Base-by-base conservation (phyloP, 2,113 vertebrate species). In the Clarias macrocephalus region DNA sequence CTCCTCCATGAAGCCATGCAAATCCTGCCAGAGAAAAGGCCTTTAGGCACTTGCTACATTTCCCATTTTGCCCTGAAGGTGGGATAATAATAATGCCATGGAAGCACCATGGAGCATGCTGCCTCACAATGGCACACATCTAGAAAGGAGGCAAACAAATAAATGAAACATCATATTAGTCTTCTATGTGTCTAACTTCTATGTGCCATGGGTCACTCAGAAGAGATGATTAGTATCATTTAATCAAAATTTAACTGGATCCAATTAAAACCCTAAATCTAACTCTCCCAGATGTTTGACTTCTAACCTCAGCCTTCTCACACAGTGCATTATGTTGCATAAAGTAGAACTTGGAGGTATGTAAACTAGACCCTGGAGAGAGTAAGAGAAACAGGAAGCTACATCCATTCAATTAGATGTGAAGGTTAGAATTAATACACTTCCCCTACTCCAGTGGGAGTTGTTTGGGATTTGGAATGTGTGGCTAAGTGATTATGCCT, bases 401-500 rank as follows among this genome's bases (percentile, higher is more conserved):
- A 42, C 66, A 30, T 13, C 62, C 10, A 57, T 88, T 89, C 63
- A 52, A 88, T 91, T 89, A 84, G 76, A 92, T 82, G 57, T 57
- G 28, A 80, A 63, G 66, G 33, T 91, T 85, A 52, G n/a, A 92
- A 90, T 82, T 89, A 89, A 80, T 62, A 76, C 70, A 80, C 10
- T 84, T 77, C 5, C 48, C 11, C 66, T 54, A 54, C 30, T 75
- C 57, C 63, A 86, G 81, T 88, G 86, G 84, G 77, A 76, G 28
- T 81, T 76, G 7, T 88, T 65, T 85, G 88, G 85, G 42, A 23
- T 86, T 85, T 90, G 88, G 70, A 3, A 65, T 54, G 13, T 59
- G 23, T 30, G 56, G 48, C 37, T 60, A 75, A 42, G 48, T 30
- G 30, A 82, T 18, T 77, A 56, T 77, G 15, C 54, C n/a, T 68